These are phyloP conservation scores for Pocillopora verrucosa DNA, from an alignment of 64 coral and sea anemone genomes.

Conservation along the genomic window DNA sequence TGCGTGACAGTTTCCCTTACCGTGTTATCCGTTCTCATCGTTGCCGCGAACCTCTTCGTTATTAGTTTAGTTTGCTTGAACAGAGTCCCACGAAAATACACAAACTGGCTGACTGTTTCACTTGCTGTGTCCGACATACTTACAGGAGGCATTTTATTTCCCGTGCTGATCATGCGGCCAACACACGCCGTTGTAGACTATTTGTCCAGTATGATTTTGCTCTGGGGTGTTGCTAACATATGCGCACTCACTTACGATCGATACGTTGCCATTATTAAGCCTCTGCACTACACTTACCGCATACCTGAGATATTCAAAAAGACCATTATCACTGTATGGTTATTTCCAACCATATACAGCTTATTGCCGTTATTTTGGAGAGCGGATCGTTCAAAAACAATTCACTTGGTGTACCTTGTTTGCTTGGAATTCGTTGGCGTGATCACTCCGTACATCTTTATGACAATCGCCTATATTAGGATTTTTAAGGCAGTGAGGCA, in stretches of 20 bases:
- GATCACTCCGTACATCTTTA: constrained; percentile 1
- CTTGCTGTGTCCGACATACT: constrained; percentile 4
- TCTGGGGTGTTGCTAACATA: neutral
- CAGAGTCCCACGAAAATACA: constrained; percentile 4
- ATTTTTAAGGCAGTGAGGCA: constrained; percentile 2
- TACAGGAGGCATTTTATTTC: constrained; percentile 8
- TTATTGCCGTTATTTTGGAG: neutral
- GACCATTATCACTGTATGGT: neutral
- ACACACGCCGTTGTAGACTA: neutral
- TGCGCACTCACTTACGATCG: constrained; percentile 13
- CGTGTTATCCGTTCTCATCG: neutral
- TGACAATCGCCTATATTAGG: neutral
- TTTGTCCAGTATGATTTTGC: neutral
- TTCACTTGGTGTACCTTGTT: neutral
- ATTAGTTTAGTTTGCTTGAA: neutral
- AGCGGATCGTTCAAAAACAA: neutral
- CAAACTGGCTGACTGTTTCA: constrained; percentile 1
- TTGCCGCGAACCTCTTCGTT: neutral
- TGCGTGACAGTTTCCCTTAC: neutral
- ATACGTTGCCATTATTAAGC: neutral
- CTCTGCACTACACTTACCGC: neutral
- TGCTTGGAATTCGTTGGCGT: neutral
- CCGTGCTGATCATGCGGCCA: neutral
- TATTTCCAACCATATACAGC: neutral
- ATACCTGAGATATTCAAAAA: neutral